Evolutionary conservation across 2,113 vertebrate species (phyloP), one percentile per base, ranked within the genome.

Genomic region (Perognathus longimembris): DNA sequence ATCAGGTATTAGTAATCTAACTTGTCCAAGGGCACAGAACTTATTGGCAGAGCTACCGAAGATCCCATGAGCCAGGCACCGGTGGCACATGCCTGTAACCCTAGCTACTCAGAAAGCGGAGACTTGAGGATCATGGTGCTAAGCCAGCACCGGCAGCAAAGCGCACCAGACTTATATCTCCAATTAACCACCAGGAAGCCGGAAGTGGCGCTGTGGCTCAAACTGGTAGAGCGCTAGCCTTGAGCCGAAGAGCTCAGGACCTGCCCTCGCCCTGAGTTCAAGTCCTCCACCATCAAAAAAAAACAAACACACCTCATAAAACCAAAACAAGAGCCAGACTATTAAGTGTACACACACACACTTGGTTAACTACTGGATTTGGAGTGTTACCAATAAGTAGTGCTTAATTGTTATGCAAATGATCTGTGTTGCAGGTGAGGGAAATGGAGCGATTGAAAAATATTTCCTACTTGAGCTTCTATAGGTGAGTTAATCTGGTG

Each of bases 211-310:
- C 50, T 54, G 50, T 54, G 50, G 50, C 50, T 54, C 14, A 54
- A 54, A 54, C 11, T 54, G 50, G 50, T 54, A 54, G 50, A 54
- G 50, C 17, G 14, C 15, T 54, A 54, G 50, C 14, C 50, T 54
- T 54, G 50, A 54, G 50, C 14, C 4, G 11, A 54, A 54, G 14
- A 54, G 17, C 50, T 54, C 12, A 54, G 50, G 17, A n/a, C n/a
- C n/a, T n/a, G n/a, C n/a, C n/a, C n/a, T n/a, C n/a, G n/a, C 45
- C 45, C 50, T 15, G 38, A 94, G 86, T 40, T 78, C 63, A 88
- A 78, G 90, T 21, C 26, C 77, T 26, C 59, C 63, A 34, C 26
- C 90, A 90, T 94, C 36, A 75, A 18, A 54, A 54, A 54, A 54
- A 14, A 54, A 54, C n/a, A n/a, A n/a, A n/a, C n/a, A n/a, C n/a